Conservation (phyloP, 1,140 invertebrate genomes). For the Drosophila insularis region DNA sequence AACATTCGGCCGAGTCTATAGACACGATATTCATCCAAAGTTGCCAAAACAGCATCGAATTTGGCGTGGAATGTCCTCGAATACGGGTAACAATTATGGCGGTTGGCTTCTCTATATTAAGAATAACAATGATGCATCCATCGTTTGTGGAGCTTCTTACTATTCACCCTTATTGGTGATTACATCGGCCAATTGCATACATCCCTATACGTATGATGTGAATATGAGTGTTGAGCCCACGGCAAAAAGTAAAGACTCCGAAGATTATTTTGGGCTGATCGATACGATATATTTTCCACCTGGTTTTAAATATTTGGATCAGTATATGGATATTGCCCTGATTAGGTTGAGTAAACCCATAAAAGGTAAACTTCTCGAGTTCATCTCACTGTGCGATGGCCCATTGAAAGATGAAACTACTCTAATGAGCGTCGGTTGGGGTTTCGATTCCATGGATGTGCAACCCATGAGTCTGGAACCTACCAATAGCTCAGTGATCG, state of each 20-base stretch:
- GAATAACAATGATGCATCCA: neutral
- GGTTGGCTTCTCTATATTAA: neutral
- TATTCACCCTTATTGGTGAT: conserved; percentile 26
- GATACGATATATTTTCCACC: conserved; percentile 32
- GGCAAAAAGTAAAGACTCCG: neutral
- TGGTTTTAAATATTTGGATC: neutral
- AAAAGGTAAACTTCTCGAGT: conserved; percentile 15
- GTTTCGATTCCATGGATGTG: conserved; percentile 7
- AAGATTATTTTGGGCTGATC: conserved; percentile 6
- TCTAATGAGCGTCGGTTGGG: conserved; percentile 19
- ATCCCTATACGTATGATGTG: conserved; percentile 14
- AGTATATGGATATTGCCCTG: conserved; percentile 34
- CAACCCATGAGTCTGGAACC: neutral
- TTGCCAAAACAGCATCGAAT: neutral
- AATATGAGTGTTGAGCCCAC: conserved; percentile 25
- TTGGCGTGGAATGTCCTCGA: conserved; percentile 2
- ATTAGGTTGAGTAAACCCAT: conserved; percentile 12
- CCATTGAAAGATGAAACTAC: neutral
- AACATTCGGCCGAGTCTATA: neutral
- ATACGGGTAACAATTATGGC: neutral
- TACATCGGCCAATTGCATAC: conserved; percentile 42
- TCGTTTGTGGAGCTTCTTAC: neutral
- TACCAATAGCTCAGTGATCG: neutral
- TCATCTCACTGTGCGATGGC: conserved; percentile 1
- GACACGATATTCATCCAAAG: neutral